phyloP scores from a whole-genome alignment of 2,113 vertebrate species.

The Dromiciops gliroides region DNA sequence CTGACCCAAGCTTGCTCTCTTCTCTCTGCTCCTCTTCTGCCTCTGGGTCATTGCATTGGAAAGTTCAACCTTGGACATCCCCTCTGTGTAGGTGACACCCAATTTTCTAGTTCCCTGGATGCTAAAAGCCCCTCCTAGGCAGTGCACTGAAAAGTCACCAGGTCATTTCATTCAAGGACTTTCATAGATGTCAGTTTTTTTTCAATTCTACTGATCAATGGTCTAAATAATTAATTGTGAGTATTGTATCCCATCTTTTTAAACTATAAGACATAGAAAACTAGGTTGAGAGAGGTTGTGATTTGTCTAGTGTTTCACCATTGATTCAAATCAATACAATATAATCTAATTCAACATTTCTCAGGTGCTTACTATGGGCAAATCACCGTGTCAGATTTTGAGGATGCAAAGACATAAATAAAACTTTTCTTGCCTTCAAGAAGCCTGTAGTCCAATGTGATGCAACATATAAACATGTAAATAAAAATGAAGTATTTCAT shows the following conservation, averaged over 20 bases:
- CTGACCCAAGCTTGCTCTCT: slow-evolving; percentile 63
- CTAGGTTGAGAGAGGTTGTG: not conserved
- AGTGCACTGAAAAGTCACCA: not conserved
- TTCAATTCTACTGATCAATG: not conserved
- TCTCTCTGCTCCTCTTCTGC: slow-evolving; percentile 36
- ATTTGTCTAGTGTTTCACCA: not conserved
- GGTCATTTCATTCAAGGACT: not conserved
- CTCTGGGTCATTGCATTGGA: slow-evolving; percentile 26
- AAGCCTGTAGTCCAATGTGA: not conserved
- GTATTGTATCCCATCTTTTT: not conserved
- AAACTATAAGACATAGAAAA: not conserved
- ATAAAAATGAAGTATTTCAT: not conserved
- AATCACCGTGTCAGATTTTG: not conserved
- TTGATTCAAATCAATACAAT: not conserved
- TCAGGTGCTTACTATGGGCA: not conserved
- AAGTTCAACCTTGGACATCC: slow-evolving; percentile 61
- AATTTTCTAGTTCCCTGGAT: slow-evolving; percentile 47
- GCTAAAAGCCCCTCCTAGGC: not conserved
- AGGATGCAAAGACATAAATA: not conserved
- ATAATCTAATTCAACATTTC: not conserved
- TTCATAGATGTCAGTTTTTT: slow-evolving; percentile 21
- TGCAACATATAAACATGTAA: not conserved
- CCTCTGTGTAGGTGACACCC: slow-evolving; percentile 60
- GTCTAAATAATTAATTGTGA: slow-evolving; percentile 19
- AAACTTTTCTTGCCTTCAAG: not conserved